phyloP scores from a whole-genome alignment of 2,888 invertebrate species.

The Stenchaetothrips biformis region DNA sequence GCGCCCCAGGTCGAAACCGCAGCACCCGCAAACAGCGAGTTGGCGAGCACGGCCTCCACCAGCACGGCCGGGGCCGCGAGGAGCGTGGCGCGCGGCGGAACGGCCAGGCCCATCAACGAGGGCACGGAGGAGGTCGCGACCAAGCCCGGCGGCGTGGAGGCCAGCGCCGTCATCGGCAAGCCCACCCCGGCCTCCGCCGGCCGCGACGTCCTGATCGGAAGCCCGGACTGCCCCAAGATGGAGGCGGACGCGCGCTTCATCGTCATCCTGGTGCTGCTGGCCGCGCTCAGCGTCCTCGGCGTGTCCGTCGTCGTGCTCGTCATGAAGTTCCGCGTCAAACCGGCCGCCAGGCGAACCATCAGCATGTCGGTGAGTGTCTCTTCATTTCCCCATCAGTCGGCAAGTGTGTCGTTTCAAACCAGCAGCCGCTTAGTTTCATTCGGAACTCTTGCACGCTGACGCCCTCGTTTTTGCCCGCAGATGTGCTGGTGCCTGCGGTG shows the following conservation, averaged over 20 bases:
- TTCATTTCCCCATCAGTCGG: too few species aligned
- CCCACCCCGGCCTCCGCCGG: neutral
- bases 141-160: neutral
- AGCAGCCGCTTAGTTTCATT: too few species aligned
- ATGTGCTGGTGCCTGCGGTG: slow-evolving; percentile 6
- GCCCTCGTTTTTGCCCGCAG: neutral
- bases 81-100: neutral
- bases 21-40: neutral
- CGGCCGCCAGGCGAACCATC: slow-evolving; percentile 1
- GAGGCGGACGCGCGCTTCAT: slow-evolving; percentile 19
- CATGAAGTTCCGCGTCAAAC: slow-evolving; percentile 8
- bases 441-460: too few species aligned
- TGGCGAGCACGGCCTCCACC: neutral
- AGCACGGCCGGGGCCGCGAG: neutral
- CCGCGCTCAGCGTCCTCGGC: slow-evolving; percentile 13
- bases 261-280: slow-evolving; percentile 20
- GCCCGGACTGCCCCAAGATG: slow-evolving; percentile 13
- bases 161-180: slow-evolving; percentile 8
- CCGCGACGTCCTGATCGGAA: neutral
- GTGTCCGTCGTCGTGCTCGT: slow-evolving; percentile 6
- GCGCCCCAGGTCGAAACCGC: too few species aligned
- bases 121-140: neutral
- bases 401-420: too few species aligned
- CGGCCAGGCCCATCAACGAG: slow-evolving; percentile 3
- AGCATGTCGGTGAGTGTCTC: neutral